A percentile compares a stretch with the other conserved stretches of the same genome.
Evolutionary conservation across 2,797 vertebrate genomes (phyloP).

Genomic region (Sebastes diaconus): DNA sequence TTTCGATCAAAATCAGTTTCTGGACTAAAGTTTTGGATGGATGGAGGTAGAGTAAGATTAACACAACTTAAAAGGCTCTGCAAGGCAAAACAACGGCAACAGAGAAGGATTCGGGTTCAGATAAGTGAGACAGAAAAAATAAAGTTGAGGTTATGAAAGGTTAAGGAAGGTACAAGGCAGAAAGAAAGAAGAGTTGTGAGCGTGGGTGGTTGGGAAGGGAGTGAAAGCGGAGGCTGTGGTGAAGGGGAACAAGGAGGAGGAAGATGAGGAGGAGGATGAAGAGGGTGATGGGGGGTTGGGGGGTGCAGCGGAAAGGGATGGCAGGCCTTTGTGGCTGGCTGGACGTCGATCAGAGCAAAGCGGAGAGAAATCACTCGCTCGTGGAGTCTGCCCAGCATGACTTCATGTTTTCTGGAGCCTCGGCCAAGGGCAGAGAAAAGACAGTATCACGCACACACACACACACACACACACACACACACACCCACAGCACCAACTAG

Average conservation of each 20-base stretch:
- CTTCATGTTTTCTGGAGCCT: conserved; percentile 60
- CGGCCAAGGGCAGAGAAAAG: conserved; percentile 64
- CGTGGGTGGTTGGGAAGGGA: not conserved
- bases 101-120: not conserved
- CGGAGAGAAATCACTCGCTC: conserved; percentile 60
- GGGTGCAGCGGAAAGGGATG: not conserved
- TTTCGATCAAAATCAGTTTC: no score
- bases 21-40: no score
- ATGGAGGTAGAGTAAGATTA: no score
- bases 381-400: conserved; percentile 56
- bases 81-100: not conserved
- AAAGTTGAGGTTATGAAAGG: not conserved
- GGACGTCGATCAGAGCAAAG: conserved; percentile 59
- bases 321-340: conserved; percentile 44
- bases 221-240: not conserved
- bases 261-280: not conserved
- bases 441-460: not conserved
- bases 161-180: not conserved
- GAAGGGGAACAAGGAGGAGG: not conserved
- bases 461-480: not conserved
- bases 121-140: not conserved
- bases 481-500: conserved; percentile 18
- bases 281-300: not conserved
- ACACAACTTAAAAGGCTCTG: not conserved
- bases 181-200: not conserved